Base-by-base conservation (phyloP, 2,888 invertebrate species). In the Monochamus alternatus region DNA sequence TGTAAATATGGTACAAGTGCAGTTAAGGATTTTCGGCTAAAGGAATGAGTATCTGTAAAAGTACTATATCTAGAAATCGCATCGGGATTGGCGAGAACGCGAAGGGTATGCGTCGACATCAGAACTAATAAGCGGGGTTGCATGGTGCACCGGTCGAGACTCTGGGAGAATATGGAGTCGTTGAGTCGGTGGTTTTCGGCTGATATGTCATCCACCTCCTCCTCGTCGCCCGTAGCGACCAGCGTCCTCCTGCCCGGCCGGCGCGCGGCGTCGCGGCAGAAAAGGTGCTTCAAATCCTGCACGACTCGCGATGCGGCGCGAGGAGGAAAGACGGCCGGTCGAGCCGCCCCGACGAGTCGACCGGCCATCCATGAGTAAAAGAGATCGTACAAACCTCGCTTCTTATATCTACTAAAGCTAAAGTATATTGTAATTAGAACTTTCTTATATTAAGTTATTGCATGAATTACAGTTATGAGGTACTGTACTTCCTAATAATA, bases 391-490 rank as follows among this genome's bases (percentile, higher is more conserved):
- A 87, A 88, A 88, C 88, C 87, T 89, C 87, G 87, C 87, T 87
- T 88, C 87, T 88, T 89, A 88, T 87, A 87, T 81, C 83, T 84
- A 84, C 88, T 89, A 89, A 88, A 89, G 88, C 88, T 89, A 88
- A 86, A 86, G 86, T 88, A 89, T 88, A 89, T 88, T 89, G 88
- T 88, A 89, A 88, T 89, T 88, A 89, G 88, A 89, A 88, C 87
- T 89, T 88, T 88, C 89, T 89, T 89, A 89, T 89, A 89, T 87
- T 89, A 89, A 89, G 88, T 90, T 90, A 90, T 90, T 90, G 90
- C 90, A 89, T 90, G 89, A 89, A 89, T 89, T 89, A 89, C 89
- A 90, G 89, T 89, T 89, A 88, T 89, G 89, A 89, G 90, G 89
- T 89, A 89, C 89, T 90, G 89, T 87, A 89, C 87, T 88, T 88